A percentile compares a stretch with the other conserved stretches of the same genome.
phyloP scores from a whole-genome alignment of 2,113 vertebrate species.

The Cromileptes altivelis region DNA sequence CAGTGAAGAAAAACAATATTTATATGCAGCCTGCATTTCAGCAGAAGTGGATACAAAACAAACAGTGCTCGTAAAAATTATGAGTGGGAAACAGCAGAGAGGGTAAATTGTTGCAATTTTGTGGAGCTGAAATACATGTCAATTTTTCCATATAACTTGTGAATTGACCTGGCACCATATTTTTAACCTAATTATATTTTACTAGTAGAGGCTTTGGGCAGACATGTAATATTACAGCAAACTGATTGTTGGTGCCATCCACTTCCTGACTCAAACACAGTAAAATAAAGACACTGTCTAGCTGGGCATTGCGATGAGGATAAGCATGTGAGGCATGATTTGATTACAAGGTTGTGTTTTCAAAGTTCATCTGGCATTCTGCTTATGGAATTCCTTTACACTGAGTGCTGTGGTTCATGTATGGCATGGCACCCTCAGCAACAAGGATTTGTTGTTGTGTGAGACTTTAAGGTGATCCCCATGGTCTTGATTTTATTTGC shows the following conservation, averaged over 20 bases:
- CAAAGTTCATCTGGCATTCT: not conserved
- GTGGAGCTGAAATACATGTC: not conserved
- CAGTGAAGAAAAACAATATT: not conserved
- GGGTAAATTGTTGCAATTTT: constrained; percentile 1
- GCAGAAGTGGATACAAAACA: constrained; percentile 12
- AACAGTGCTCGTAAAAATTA: constrained; percentile 16
- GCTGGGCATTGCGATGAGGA: not conserved
- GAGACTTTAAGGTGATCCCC: not conserved
- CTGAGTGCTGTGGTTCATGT: not conserved
- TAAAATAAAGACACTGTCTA: not conserved
- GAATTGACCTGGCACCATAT: not conserved
- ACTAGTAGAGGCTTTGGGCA: not conserved
- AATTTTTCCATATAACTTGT: not conserved
- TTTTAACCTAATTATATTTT: constrained; percentile 4
- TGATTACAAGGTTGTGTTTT: not conserved
- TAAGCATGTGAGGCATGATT: not conserved
- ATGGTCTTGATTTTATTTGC: constrained; percentile 1
- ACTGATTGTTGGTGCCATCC: not conserved
- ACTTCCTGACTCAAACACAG: not conserved
- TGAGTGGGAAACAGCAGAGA: not conserved
- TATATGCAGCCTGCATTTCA: constrained; percentile 1
- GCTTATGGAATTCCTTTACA: not conserved
- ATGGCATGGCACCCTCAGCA: not conserved
- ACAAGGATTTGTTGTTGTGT: not conserved
- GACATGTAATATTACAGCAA: not conserved